Evolutionary conservation across 2,888 invertebrate genomes (phyloP).

Genomic region (Arrhopalites spinosus): DNA sequence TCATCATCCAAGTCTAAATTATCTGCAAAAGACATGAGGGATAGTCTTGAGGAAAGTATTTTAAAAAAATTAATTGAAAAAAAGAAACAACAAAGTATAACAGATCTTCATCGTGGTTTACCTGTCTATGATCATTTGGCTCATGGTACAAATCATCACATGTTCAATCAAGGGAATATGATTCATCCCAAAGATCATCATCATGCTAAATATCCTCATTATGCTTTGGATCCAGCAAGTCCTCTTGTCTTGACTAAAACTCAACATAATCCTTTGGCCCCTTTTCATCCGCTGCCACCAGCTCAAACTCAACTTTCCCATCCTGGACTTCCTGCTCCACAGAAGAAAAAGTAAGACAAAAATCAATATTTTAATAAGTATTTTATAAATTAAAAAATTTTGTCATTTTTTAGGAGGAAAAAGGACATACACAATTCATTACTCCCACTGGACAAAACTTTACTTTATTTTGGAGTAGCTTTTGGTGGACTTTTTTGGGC

Average conservation of each 20-base stretch:
- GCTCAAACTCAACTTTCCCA: background rate
- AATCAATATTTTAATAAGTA: background rate
- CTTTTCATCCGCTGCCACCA: background rate
- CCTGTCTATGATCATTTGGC: background rate
- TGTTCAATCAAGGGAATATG: background rate
- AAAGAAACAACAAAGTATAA: background rate
- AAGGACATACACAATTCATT: slow-evolving; percentile 3
- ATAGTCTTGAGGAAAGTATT: no score
- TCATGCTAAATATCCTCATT: background rate
- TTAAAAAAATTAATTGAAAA: background rate
- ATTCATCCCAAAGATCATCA: background rate
- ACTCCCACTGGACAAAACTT: slow-evolving; percentile 50
- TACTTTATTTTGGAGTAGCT: slow-evolving; percentile 47
- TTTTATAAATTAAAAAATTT: no score
- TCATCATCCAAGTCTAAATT: no score
- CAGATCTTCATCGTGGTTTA: background rate
- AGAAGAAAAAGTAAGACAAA: slow-evolving; percentile 25
- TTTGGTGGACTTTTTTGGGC: slow-evolving; percentile 52
- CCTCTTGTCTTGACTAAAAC: slow-evolving; percentile 1
- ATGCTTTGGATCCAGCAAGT: slow-evolving; percentile 28
- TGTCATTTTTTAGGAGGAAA: slow-evolving; percentile 16
- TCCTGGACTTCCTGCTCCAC: slow-evolving; percentile 1
- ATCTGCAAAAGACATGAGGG: no score
- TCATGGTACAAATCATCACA: background rate
- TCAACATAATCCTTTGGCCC: slow-evolving; percentile 32